A percentile compares a stretch with the other conserved stretches of the same genome.
phyloP scores from a whole-genome alignment of 1,140 invertebrate genomes.

The Meloidogyne floridensis region DNA sequence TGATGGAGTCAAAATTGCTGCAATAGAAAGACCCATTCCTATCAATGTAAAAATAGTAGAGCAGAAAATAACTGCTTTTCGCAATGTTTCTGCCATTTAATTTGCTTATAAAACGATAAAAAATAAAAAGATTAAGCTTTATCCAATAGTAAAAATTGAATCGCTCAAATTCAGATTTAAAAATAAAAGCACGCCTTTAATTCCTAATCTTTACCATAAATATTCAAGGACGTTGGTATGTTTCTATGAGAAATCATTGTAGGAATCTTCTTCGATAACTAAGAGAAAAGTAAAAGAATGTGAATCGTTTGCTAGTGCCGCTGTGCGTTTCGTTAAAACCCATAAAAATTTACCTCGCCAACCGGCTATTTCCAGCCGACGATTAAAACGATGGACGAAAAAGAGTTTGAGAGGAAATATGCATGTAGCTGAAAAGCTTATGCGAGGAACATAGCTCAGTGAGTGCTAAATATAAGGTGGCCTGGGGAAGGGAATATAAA shows the following conservation, averaged over 20 bases:
- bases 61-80: conserved; percentile 54
- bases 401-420: background rate
- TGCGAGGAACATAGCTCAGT: background rate
- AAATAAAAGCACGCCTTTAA: background rate
- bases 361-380: background rate
- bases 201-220: background rate
- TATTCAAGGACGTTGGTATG: background rate
- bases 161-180: background rate
- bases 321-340: background rate
- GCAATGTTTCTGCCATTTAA: conserved; percentile 48
- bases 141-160: background rate
- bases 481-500: background rate
- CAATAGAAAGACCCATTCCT: conserved; percentile 63
- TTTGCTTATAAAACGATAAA: background rate
- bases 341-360: background rate
- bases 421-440: background rate
- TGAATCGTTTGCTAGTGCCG: background rate
- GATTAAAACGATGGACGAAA: background rate
- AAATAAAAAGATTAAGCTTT: background rate
- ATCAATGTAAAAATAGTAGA: conserved; percentile 58
- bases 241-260: background rate
- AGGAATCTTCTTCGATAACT: background rate
- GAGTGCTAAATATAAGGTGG: background rate
- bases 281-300: background rate
- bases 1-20: conserved; percentile 60